Conservation (phyloP, 2,113 vertebrate species). For the Otus sunia region DNA sequence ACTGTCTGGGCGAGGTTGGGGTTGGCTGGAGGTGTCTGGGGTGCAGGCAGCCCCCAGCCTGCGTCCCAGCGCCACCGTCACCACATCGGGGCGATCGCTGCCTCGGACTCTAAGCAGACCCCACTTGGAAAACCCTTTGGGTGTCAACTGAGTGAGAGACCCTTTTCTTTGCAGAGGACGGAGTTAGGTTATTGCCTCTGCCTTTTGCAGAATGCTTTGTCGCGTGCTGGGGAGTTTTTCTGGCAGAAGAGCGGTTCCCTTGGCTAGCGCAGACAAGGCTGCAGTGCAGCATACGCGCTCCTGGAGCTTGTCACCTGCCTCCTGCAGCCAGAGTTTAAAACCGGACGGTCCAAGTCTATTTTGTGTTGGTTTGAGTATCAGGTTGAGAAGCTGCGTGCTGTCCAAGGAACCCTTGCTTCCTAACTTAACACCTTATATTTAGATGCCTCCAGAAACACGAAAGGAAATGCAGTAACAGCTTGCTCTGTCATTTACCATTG, state of each 20-base stretch:
- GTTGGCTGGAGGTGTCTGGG: neutral
- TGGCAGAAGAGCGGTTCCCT: neutral
- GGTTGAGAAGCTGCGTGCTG: neutral
- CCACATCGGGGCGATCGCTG: neutral
- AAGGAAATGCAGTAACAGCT: neutral
- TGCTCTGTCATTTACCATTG: neutral
- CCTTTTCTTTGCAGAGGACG: neutral
- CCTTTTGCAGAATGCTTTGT: neutral
- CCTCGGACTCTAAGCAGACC: rapidly evolving
- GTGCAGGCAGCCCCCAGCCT: neutral
- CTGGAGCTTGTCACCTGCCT: neutral
- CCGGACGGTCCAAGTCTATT: neutral
- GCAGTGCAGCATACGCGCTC: rapidly evolving
- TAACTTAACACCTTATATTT: neutral
- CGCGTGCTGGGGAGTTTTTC: neutral
- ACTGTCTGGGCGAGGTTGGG: neutral
- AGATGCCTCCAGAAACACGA: neutral
- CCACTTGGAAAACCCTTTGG: neutral
- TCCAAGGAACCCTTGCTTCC: neutral
- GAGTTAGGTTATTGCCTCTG: neutral
- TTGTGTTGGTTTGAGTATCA: neutral
- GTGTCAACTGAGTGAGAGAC: neutral
- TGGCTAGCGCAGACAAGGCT: neutral
- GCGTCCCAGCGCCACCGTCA: rapidly evolving
- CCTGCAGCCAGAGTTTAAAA: neutral